Base-by-base conservation (phyloP, 2,797 vertebrate genomes). In the Pteronotus mesoamericanus region DNA sequence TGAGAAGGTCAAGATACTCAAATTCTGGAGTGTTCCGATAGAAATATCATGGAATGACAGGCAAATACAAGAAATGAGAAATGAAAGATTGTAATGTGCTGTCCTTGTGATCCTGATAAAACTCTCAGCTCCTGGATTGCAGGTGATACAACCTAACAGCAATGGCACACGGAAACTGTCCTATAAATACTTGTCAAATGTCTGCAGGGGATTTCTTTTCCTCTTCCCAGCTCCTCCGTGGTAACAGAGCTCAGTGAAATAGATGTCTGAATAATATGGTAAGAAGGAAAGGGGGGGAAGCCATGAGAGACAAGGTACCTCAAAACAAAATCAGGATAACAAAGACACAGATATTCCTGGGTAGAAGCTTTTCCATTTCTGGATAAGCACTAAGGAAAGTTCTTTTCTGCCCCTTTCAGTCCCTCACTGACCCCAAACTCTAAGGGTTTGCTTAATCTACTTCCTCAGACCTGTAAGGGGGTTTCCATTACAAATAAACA, bases 1-100 rank as follows among this genome's bases (percentile, higher is more conserved):
- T 88, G 69, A 69, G 46, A 85, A 80, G n/a, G 46, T 80, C 16
- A 74, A 69, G 69, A 69, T 15, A 53, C 42, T 92, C 21, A 24
- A 24, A 29, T 77, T 68, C 51, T 68, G 19, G 3, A n/a, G 29
- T 55, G 29, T 83, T 77, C 21, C 3, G 3, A 79, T 64, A 14
- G 3, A 44, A 71, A 34, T 55, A 26, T 79, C 9, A 7, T 29
- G 64, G 32, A 55, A 9, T 46, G 46, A 74, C 22, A 48, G 1
- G 18, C 1, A 8, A 66, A 57, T 21, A 57, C 34, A 16, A 21
- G 48, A 74, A 74, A 32, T 24, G 11, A n/a, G 61, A 64, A 64
- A 15, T n/a, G 32, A 66, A 48, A 34, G 22, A n/a, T 37, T 64
- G 61, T 5, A 37, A 32, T 44, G 34, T 10, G 29, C n/a, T 34